These are phyloP conservation scores for Drosophila testacea DNA, from an alignment of 2,888 invertebrate species.

Conservation along the genomic window DNA sequence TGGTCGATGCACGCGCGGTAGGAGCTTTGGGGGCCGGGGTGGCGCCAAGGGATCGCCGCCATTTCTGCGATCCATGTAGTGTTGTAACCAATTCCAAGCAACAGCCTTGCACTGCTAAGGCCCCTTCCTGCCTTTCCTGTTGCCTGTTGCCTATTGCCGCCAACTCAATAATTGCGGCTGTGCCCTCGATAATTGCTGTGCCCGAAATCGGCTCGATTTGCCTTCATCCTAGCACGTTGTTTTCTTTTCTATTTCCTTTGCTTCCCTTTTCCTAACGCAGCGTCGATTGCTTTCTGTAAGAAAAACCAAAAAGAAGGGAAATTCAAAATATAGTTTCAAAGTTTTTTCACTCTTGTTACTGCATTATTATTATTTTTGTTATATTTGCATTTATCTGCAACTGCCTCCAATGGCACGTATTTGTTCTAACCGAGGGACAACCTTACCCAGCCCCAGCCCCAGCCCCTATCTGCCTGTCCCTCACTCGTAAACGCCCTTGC, in stretches of 20 bases:
- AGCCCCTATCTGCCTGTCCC: not conserved
- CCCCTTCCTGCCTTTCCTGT: slow-evolving; percentile 12
- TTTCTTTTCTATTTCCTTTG: slow-evolving; percentile 8
- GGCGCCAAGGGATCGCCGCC: slow-evolving; percentile 91
- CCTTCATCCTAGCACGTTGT: slow-evolving; percentile 86
- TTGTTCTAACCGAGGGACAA: not conserved
- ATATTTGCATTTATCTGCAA: slow-evolving; percentile 5
- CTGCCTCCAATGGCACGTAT: slow-evolving; percentile 45
- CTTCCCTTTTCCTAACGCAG: slow-evolving; percentile 36
- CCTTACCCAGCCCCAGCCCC: not conserved
- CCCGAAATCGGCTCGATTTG: slow-evolving; percentile 88
- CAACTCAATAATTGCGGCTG: slow-evolving; percentile 85
- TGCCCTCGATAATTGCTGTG: slow-evolving; percentile 85
- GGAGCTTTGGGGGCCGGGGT: slow-evolving; percentile 90
- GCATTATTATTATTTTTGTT: slow-evolving; percentile 3
- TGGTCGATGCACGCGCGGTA: slow-evolving; percentile 89
- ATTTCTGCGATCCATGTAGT: slow-evolving; percentile 90
- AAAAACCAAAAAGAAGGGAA: slow-evolving; percentile 32
- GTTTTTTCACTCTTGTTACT: not conserved
- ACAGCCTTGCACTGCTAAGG: slow-evolving; percentile 47
- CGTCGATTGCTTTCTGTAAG: slow-evolving; percentile 87
- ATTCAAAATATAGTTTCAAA: not conserved
- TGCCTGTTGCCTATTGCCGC: not conserved
- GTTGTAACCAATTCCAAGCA: slow-evolving; percentile 71
- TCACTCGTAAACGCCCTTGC: slow-evolving; percentile 8